Conservation (phyloP, 2,888 invertebrate species). For the Amblyteles armatorius region DNA sequence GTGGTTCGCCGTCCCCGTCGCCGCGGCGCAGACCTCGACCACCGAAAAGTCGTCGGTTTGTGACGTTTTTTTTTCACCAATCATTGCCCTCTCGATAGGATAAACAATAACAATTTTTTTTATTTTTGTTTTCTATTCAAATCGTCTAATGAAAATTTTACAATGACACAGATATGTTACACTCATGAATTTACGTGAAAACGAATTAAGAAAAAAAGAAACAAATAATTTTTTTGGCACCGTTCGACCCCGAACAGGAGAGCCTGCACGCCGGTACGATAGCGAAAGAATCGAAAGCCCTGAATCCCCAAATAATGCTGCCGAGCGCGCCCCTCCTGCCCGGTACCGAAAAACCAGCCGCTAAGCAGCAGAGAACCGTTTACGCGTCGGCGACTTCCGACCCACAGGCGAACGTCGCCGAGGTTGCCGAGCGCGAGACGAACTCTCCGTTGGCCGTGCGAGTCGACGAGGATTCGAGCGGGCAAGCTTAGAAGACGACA, state of each 20-base stretch:
- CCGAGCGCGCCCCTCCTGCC: conserved; percentile 48
- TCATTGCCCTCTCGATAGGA: neutral
- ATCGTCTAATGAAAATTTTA: conserved; percentile 16
- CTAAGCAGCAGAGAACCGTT: conserved; percentile 24
- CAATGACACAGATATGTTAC: neutral
- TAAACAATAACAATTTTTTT: neutral
- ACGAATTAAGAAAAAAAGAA: neutral
- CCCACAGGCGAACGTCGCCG: conserved; percentile 16
- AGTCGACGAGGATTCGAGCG: conserved; percentile 5
- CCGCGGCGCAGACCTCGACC: conserved; percentile 75
- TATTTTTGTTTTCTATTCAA: neutral
- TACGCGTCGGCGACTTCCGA: conserved; percentile 14
- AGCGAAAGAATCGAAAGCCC: conserved; percentile 42
- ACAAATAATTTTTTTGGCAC: neutral
- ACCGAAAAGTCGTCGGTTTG: conserved; percentile 71
- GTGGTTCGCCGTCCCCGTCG: conserved; percentile 86
- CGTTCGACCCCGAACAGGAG: conserved; percentile 35
- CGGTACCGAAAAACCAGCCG: conserved; percentile 26
- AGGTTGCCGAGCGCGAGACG: conserved; percentile 11
- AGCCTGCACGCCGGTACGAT: conserved; percentile 43
- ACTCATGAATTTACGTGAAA: neutral
- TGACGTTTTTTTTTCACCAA: neutral
- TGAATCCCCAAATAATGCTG: conserved; percentile 44
- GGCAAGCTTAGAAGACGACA: neutral
- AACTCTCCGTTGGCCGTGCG: conserved; percentile 12